A percentile compares a stretch with the other conserved stretches of the same genome.
Evolutionary conservation across 2,888 invertebrate genomes (phyloP).

Genomic region (Scaptomyza tumidula): DNA sequence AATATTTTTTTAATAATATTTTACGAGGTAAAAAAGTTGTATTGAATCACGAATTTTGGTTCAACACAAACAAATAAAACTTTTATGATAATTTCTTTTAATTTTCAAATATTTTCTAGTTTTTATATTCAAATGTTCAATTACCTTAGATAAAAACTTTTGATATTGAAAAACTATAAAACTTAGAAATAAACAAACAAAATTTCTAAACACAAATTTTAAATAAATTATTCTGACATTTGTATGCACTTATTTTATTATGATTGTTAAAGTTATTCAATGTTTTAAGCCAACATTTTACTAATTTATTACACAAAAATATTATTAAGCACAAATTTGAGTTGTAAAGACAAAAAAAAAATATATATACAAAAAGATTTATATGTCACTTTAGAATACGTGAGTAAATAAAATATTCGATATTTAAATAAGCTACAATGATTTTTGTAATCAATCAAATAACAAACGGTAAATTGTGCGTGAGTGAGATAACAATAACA

Average conservation of each 20-base stretch:
- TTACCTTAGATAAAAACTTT: too few relatives aligned
- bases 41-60: background rate
- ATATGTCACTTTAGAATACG: constrained; percentile 33
- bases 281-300: background rate
- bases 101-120: too few relatives aligned
- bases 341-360: background rate
- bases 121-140: too few relatives aligned
- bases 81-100: too few relatives aligned
- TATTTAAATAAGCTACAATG: constrained; percentile 31
- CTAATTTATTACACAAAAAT: background rate
- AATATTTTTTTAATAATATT: too few relatives aligned
- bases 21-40: too few relatives aligned
- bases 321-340: background rate
- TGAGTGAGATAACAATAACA: constrained; percentile 48
- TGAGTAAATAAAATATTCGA: constrained; percentile 24
- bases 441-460: constrained; percentile 65
- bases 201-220: too few relatives aligned
- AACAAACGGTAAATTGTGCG: constrained; percentile 48
- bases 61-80: background rate
- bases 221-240: too few relatives aligned
- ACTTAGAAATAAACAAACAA: too few relatives aligned
- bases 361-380: background rate
- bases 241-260: too few relatives aligned
- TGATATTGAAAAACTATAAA: too few relatives aligned
- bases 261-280: background rate